Evolutionary conservation across 2,797 vertebrate genomes (phyloP), one percentile per base, ranked within the genome.

Genomic region (Hafferia zeledoni): DNA sequence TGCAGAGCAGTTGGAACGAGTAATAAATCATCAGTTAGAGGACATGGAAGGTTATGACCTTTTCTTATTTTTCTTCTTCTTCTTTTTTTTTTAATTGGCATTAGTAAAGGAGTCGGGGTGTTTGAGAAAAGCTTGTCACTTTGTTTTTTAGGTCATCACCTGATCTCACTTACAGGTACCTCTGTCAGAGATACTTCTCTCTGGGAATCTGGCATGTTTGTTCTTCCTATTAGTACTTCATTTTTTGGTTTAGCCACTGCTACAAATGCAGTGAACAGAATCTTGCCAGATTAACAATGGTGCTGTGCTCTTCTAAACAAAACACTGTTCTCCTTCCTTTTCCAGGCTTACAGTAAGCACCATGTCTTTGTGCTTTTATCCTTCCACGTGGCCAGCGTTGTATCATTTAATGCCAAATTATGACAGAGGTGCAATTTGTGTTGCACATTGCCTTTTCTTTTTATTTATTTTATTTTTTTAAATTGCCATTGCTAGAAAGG

Each of bases 31-130:
- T 31, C 37, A 74, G 17, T 52, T 64, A 44, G 41, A 53, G 37
- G 17, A 37, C 30, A 3, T 64, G n/a, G 37, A 82, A 11, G 15
- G 39, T 69, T 4, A 0, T 13, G 0, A 31, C 1, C 14, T 30
- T 28, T 37, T 37, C 10, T 37, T 37, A 9, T 37, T 37, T 37
- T 37, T 37, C 37, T 37, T 37, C 37, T 37, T 37, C 10, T 37
- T 37, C 37, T 37, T 37, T 37, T 31, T 14, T 15, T 47, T 23
- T 5, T 31, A 47, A 30, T 56, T 56, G 7, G 30, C 22, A 13
- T 57, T 46, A 68, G 8, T 28, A n/a, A 71, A 80, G n/a, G 9
- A 75, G 25, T 11, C 10, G 39, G 20, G 17, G 9, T 41, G 59
- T 74, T 83, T 47, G 25, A 74, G 23, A 52, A 67, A 82, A 82